Percentiles rank a stretch among this genome's conserved stretches.
Conservation (phyloP, 2,888 invertebrate genomes). For the Pachycephus smyrnensis region DNA sequence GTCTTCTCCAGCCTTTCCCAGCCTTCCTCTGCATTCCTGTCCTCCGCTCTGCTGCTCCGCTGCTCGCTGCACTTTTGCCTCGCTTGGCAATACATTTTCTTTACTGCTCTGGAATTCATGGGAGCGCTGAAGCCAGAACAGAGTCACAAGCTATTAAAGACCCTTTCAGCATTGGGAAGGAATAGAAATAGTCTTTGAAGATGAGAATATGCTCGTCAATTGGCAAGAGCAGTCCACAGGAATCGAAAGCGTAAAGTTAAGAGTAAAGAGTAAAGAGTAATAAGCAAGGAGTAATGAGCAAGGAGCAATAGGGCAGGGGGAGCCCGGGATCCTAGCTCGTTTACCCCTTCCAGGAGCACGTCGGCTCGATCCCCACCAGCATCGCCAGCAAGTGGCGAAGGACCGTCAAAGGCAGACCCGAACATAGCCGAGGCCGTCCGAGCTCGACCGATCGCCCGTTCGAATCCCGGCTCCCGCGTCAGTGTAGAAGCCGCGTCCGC, state of each 20-base stretch:
- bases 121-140: not conserved
- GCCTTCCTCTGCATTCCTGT: not conserved
- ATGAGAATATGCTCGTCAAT: not conserved
- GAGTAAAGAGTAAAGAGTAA: not conserved
- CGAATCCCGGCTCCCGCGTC: constrained; percentile 66
- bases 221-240: not conserved
- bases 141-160: not conserved
- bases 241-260: not conserved
- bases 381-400: constrained; percentile 40
- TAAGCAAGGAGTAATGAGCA: not conserved
- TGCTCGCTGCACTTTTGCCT: not conserved
- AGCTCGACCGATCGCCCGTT: constrained; percentile 60
- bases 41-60: not conserved
- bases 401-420: constrained; percentile 50
- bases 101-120: not conserved
- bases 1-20: not conserved
- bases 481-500: constrained; percentile 67
- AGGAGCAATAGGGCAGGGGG: not conserved
- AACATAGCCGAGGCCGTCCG: constrained; percentile 47
- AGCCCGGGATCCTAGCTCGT: not conserved
- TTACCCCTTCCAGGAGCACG: not conserved
- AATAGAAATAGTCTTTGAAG: not conserved
- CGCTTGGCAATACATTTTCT: not conserved
- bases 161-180: not conserved
- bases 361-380: constrained; percentile 11